phyloP scores from a whole-genome alignment of 2,888 invertebrate species.

The Unio pictorum region DNA sequence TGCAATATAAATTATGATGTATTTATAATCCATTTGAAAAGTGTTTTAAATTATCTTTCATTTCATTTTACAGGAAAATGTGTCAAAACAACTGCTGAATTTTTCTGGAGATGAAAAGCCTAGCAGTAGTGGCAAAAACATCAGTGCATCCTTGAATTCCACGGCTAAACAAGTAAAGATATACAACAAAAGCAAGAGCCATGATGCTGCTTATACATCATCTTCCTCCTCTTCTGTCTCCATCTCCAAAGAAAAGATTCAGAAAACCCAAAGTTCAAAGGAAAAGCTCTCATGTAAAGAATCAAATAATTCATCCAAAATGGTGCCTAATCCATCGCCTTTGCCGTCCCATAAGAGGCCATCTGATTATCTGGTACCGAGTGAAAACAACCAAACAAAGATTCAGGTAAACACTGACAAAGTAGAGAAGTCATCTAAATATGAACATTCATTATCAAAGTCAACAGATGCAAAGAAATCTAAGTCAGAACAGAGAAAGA shows the following conservation, averaged over 20 bases:
- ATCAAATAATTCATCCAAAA: slow-evolving; percentile 12
- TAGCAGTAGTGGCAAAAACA: slow-evolving; percentile 9
- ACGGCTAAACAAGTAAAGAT: slow-evolving; percentile 3
- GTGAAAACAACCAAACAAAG: not conserved
- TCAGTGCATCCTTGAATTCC: slow-evolving; percentile 7
- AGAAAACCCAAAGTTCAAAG: slow-evolving; percentile 10
- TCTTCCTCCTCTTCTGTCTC: slow-evolving; percentile 14
- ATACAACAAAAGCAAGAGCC: slow-evolving; percentile 2
- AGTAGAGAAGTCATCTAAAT: slow-evolving; percentile 2
- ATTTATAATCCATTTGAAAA: not conserved
- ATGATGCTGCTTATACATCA: slow-evolving; percentile 6
- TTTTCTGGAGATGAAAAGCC: slow-evolving; percentile 20
- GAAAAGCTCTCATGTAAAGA: slow-evolving; percentile 18
- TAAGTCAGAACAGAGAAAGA: not conserved
- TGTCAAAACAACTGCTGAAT: slow-evolving; percentile 19
- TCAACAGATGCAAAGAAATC: not conserved
- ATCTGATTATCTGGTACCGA: slow-evolving; percentile 10
- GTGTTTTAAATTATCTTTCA: not conserved
- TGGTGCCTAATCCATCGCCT: slow-evolving; percentile 22
- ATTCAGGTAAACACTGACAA: slow-evolving; percentile 7
- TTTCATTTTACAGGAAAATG: slow-evolving; percentile 23
- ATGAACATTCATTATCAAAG: slow-evolving; percentile 6
- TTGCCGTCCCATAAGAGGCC: slow-evolving; percentile 10
- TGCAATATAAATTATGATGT: not conserved
- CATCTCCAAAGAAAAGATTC: slow-evolving; percentile 13